Evolutionary conservation across 2,888 invertebrate species (phyloP), one percentile per base, ranked within the genome.

Genomic region (Diadromus collaris): DNA sequence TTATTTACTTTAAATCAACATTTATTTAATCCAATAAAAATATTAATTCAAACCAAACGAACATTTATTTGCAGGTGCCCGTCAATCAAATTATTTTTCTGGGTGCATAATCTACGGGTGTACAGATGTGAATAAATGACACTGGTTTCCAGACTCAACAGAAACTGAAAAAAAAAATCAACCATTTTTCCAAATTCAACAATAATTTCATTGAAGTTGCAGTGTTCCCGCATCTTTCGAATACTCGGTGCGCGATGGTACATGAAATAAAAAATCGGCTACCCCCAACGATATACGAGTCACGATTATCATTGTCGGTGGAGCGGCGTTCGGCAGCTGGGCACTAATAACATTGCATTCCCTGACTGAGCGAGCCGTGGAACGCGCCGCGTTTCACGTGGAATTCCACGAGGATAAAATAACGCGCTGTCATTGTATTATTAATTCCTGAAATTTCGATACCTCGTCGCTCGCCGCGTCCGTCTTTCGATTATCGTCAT

Each of bases 381-480:
- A 9, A 19, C 27, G 41, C 41, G n/a, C 2, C 10, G n/a, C 21
- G n/a, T n/a, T 34, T 41, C 21, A 27, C 56, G 16, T 1, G 56
- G 41, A 68, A 68, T 68, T 68, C 32, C 68, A 9, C 6, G 29
- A 2, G 19, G 16, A 6, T 54, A 68, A 41, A 75, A 69, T 69
- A 38, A 63, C 56, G 29, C 2, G 41, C 48, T 65, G 63, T 65
- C 41, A 2, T 16, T 44, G 13, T n/a, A 21, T 27, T 46, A 70
- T 67, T 54, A 64, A 72, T 79, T 67, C 41, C 6, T 51, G 38
- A 74, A 76, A 72, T 56, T 72, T 68, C 46, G 48, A 58, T 70
- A 56, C 44, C 44, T 67, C 56, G 61, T 2, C 24, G 65, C 38
- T 38, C 24, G 70, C 21, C 51, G 69, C 48, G 24, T 38, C 44